These are phyloP conservation scores for Parthenolecanium corni DNA, from an alignment of 2,888 invertebrate species.

Conservation along the genomic window DNA sequence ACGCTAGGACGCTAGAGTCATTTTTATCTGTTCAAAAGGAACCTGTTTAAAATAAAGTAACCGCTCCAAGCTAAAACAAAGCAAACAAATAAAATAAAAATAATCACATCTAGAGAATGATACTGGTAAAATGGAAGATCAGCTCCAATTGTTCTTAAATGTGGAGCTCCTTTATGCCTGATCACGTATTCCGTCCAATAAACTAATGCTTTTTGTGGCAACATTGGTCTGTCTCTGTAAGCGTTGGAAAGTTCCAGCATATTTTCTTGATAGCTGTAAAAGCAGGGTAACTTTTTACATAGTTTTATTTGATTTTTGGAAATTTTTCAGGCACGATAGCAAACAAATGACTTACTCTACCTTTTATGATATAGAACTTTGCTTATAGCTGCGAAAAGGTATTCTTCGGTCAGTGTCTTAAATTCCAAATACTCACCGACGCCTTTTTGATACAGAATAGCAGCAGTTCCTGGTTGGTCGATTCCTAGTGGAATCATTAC, in stretches of 20 bases:
- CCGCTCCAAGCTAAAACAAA: too few relatives aligned
- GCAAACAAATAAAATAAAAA: not conserved
- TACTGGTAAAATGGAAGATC: constrained; percentile 8
- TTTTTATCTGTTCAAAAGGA: too few relatives aligned
- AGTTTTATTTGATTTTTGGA: too few relatives aligned
- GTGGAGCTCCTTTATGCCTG: constrained; percentile 7
- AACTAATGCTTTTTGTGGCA: constrained; percentile 7
- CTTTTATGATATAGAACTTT: not conserved
- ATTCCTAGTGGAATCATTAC: not conserved
- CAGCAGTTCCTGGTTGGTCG: constrained; percentile 1
- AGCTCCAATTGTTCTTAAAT: not conserved
- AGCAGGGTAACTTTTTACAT: too few relatives aligned
- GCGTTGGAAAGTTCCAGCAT: not conserved
- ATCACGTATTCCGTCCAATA: constrained; percentile 18
- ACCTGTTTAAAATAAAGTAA: too few relatives aligned
- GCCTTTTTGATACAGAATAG: not conserved
- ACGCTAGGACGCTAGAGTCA: too few relatives aligned
- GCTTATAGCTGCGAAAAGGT: not conserved
- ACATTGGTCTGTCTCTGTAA: constrained; percentile 8
- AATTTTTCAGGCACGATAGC: too few relatives aligned
- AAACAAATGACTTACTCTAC: too few relatives aligned
- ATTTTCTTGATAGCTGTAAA: constrained; percentile 2
- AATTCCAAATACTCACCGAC: not conserved
- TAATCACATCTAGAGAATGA: constrained; percentile 4
- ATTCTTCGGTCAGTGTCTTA: not conserved